These are phyloP conservation scores for Mus musculus DNA, from an alignment of 2,113 vertebrate species.

Conservation along the genomic window DNA sequence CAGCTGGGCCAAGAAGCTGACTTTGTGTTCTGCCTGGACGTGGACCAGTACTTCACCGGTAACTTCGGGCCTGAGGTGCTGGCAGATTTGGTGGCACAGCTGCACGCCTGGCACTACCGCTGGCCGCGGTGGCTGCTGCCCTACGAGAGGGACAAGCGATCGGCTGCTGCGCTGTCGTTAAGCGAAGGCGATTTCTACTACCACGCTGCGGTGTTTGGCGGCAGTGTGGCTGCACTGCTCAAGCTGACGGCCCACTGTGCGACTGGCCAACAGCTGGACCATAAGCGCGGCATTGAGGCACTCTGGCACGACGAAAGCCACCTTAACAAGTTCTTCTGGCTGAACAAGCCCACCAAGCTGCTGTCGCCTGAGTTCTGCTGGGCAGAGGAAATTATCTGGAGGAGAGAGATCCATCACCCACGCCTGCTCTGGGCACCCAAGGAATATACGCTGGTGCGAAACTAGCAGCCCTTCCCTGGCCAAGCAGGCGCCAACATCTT, in stretches of 20 bases:
- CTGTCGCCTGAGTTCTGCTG: constrained; percentile 92
- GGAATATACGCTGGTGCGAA: constrained; percentile 51
- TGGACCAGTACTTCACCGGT: constrained; percentile 86
- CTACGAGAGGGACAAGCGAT: constrained; percentile 86
- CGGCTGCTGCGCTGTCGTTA: constrained; percentile 79
- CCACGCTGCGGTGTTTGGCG: constrained; percentile 90
- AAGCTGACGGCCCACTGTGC: constrained; percentile 83
- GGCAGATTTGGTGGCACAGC: constrained; percentile 86
- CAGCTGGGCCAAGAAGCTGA: constrained; percentile 80
- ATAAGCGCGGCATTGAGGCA: constrained; percentile 85
- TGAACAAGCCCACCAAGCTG: constrained; percentile 87
- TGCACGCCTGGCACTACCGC: constrained; percentile 88
- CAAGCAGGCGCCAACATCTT: fast-evolving
- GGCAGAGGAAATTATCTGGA: constrained; percentile 44
- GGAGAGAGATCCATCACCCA: constrained; percentile 49
- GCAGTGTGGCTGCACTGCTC: constrained; percentile 83
- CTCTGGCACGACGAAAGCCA: constrained; percentile 92
- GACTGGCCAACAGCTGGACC: constrained; percentile 83
- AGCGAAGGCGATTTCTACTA: constrained; percentile 88
- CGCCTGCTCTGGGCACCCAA: constrained; percentile 78
- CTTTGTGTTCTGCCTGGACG: constrained; percentile 88
- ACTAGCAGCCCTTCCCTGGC: neutral
- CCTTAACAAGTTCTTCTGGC: constrained; percentile 89
- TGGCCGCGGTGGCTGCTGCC: constrained; percentile 76
- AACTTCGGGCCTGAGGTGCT: constrained; percentile 88